Evolutionary conservation across 2,888 invertebrate genomes (phyloP).

Genomic region (Willowsia nigromaculata): DNA sequence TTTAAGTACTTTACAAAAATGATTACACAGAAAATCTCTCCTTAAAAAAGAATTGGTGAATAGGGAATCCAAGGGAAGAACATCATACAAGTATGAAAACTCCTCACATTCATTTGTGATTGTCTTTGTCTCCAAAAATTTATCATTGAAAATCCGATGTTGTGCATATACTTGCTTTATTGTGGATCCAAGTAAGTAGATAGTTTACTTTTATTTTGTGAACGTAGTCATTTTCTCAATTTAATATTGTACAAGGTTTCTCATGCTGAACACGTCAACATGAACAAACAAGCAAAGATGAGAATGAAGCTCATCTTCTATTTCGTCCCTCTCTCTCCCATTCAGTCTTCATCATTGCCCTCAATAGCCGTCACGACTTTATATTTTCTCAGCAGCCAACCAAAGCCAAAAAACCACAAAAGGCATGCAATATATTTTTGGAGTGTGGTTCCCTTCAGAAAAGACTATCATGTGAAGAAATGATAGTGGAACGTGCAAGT

Average conservation of each 20-base stretch:
- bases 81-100: not conserved
- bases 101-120: not conserved
- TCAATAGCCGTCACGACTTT: conserved; percentile 42
- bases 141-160: not conserved
- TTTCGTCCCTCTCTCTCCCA: conserved; percentile 4
- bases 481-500: not conserved
- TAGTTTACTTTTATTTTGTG: not conserved
- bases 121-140: not conserved
- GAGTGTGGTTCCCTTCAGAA: conserved; percentile 22
- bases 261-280: conserved; percentile 20
- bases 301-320: conserved; percentile 33
- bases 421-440: conserved; percentile 52
- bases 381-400: not conserved
- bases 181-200: not conserved
- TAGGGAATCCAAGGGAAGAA: not conserved
- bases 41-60: no score
- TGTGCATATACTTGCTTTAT: no score
- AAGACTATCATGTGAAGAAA: not conserved
- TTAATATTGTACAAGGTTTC: conserved; percentile 19
- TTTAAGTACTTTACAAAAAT: not conserved
- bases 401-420: conserved; percentile 36
- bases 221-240: conserved; percentile 7
- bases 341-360: not conserved
- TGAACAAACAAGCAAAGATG: conserved; percentile 2
- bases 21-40: not conserved